Evolutionary conservation across 2,113 vertebrate species (phyloP).

Genomic region (Notothenia coriiceps): DNA sequence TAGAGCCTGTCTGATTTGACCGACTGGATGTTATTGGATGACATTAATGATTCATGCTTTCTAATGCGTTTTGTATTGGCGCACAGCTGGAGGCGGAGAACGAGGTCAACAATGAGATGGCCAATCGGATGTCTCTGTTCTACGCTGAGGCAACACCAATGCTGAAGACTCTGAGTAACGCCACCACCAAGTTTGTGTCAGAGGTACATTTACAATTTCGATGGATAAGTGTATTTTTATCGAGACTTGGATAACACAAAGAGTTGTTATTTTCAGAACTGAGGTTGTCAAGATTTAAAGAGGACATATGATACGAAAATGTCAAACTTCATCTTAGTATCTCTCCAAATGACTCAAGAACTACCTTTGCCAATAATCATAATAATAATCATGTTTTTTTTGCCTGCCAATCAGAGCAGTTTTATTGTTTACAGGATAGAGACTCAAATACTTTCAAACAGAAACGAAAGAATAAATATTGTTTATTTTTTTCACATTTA

Average conservation of each 20-base stretch:
- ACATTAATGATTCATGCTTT: not conserved
- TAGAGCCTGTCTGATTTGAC: not conserved
- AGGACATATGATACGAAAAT: no score
- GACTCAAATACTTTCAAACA: no score
- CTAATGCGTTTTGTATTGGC: not conserved
- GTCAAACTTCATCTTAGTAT: no score
- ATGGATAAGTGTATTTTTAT: no score
- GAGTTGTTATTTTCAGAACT: not conserved
- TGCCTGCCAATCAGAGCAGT: no score
- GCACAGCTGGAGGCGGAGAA: slow-evolving; percentile 90
- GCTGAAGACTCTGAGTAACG: slow-evolving; percentile 94
- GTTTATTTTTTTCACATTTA: no score
- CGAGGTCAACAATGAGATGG: slow-evolving; percentile 95
- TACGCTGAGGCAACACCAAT: slow-evolving; percentile 94
- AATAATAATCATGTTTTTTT: no score
- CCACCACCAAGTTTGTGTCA: slow-evolving; percentile 94
- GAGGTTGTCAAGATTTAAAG: not conserved
- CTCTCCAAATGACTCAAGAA: no score
- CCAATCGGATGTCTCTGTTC: slow-evolving; percentile 94
- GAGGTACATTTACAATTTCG: slow-evolving; percentile 79
- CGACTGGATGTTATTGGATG: not conserved
- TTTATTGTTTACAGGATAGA: no score
- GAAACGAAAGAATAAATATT: no score
- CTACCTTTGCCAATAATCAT: no score
- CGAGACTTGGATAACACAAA: not conserved